Evolutionary conservation across 2,797 vertebrate species (phyloP).

Genomic region (Liparis tanakae): DNA sequence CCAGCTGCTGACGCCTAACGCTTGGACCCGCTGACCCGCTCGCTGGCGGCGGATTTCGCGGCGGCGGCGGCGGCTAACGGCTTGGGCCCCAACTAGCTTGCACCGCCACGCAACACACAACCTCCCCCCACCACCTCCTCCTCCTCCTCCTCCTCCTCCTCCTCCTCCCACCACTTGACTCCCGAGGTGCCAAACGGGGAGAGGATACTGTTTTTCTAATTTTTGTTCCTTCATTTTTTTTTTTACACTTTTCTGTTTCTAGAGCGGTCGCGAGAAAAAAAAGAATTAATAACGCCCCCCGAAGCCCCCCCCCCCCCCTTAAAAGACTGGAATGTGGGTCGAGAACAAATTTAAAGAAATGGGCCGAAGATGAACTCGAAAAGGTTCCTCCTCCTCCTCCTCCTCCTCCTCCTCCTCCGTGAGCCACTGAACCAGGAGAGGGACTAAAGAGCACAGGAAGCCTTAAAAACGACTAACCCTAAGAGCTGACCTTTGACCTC

Average conservation of each 20-base stretch:
- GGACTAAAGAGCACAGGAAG: slow-evolving; percentile 84
- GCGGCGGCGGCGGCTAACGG: slow-evolving; percentile 83
- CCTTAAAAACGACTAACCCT: slow-evolving; percentile 86
- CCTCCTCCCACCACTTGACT: slow-evolving; percentile 53
- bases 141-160: slow-evolving; percentile 35
- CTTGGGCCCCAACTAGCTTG: slow-evolving; percentile 85
- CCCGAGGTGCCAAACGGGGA: slow-evolving; percentile 91
- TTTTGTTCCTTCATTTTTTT: not conserved
- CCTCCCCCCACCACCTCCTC: not conserved
- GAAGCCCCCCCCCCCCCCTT: slow-evolving; percentile 38
- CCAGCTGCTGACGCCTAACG: no score
- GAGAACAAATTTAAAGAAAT: slow-evolving; percentile 44
- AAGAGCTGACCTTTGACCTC: slow-evolving; percentile 71
- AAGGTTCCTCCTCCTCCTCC: slow-evolving; percentile 27
- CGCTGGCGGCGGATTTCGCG: no score
- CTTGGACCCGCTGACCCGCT: no score
- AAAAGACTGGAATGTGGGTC: slow-evolving; percentile 55
- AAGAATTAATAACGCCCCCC: slow-evolving; percentile 23
- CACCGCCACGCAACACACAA: slow-evolving; percentile 29
- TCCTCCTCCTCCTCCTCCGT: slow-evolving; percentile 27
- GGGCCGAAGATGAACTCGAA: slow-evolving; percentile 42
- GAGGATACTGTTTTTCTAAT: slow-evolving; percentile 47
- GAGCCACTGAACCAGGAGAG: slow-evolving; percentile 56
- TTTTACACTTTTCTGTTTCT: slow-evolving; percentile 53
- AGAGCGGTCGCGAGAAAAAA: slow-evolving; percentile 25